Percentiles rank a stretch among this genome's conserved stretches.
phyloP scores from a whole-genome alignment of 2,888 invertebrate genomes.

The Limulus polyphemus region DNA sequence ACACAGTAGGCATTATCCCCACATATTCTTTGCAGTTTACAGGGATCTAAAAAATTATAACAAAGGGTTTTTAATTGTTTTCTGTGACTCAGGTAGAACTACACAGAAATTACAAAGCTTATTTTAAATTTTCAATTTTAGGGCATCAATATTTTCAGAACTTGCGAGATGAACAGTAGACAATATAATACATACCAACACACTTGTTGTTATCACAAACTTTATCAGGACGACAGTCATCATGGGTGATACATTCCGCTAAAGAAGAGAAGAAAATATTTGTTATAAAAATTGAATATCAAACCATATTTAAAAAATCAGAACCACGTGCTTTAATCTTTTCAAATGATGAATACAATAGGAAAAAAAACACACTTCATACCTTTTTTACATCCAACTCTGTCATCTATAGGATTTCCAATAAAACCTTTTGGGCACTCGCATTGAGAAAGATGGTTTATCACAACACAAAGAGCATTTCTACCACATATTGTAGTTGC shows the following conservation, averaged over 20 bases:
- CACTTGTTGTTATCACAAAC: slow-evolving; percentile 51
- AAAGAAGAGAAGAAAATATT: not conserved
- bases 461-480: slow-evolving; percentile 54
- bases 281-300: not conserved
- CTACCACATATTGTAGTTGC: slow-evolving; percentile 53
- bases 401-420: slow-evolving; percentile 59
- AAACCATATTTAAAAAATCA: not conserved
- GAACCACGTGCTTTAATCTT: not conserved
- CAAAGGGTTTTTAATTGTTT: not conserved
- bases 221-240: slow-evolving; percentile 60
- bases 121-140: no score
- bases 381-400: slow-evolving; percentile 46
- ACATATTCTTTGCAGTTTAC: slow-evolving; percentile 54
- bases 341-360: not conserved
- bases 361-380: not conserved
- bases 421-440: slow-evolving; percentile 65
- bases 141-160: no score
- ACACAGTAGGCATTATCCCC: slow-evolving; percentile 73
- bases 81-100: no score
- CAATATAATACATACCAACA: slow-evolving; percentile 51
- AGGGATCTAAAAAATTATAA: slow-evolving; percentile 51
- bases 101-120: no score
- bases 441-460: slow-evolving; percentile 25
- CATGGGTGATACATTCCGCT: slow-evolving; percentile 66
- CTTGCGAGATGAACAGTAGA: no score